These are phyloP conservation scores for Platypus cylindrus DNA, from an alignment of 2,888 invertebrate genomes.

Conservation along the genomic window DNA sequence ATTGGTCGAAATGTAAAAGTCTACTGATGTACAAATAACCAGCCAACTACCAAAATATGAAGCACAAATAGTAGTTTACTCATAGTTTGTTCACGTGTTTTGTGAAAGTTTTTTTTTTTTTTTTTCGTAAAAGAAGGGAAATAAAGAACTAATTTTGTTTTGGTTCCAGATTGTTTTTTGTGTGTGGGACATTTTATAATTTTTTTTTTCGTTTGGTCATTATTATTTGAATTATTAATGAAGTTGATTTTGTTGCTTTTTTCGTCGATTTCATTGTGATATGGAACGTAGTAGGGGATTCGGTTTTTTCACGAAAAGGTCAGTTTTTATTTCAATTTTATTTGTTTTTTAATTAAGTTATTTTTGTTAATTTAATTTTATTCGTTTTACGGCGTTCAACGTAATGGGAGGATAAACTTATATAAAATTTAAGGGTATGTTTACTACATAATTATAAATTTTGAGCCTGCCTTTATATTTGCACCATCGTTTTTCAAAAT, in stretches of 20 bases:
- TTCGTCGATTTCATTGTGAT: constrained; percentile 38
- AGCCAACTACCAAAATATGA: too few species aligned
- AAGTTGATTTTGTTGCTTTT: constrained; percentile 44
- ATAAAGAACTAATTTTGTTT: too few species aligned
- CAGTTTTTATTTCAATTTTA: constrained; percentile 44
- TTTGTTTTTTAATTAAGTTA: constrained; percentile 29
- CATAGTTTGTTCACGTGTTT: too few species aligned
- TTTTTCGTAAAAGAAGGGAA: too few species aligned
- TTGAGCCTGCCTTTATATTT: too few species aligned
- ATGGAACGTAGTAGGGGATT: constrained; percentile 70
- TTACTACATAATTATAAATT: too few species aligned
- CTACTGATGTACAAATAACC: too few species aligned
- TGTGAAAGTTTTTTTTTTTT: too few species aligned
- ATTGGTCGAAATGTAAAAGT: too few species aligned
- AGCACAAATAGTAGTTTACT: too few species aligned
- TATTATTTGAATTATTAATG: constrained; percentile 18
- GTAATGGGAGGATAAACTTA: constrained; percentile 4
- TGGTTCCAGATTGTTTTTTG: too few species aligned
- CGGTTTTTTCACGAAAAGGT: constrained; percentile 73
- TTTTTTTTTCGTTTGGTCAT: constrained; percentile 6
- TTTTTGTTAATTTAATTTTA: constrained; percentile 6
- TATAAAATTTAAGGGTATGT: constrained; percentile 9
- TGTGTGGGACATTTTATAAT: not conserved
- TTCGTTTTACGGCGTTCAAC: constrained; percentile 5
- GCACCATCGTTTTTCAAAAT: not conserved